Evolutionary conservation across 2,113 vertebrate genomes (phyloP).

Genomic region (Hydrolagus affinis): DNA sequence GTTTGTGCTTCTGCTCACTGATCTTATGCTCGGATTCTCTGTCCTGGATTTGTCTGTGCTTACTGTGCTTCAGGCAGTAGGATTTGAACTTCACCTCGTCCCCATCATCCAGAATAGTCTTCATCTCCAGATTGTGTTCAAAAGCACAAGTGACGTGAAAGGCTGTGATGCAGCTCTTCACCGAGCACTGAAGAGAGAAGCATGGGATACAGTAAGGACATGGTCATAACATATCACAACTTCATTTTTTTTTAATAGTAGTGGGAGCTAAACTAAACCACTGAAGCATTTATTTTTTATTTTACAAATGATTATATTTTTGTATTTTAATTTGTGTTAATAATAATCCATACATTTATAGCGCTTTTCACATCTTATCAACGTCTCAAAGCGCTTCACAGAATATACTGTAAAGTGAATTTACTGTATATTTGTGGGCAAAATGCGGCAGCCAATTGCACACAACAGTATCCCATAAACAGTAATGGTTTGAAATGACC

Average conservation of each 20-base stretch:
- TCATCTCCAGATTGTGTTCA: constrained; percentile 94
- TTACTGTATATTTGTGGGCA: no score
- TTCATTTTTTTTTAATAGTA: no score
- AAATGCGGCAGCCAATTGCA: no score
- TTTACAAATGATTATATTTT: no score
- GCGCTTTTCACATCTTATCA: no score
- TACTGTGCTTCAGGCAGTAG: constrained; percentile 91
- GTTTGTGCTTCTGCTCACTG: constrained; percentile 64
- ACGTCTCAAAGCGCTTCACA: no score
- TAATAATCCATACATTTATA: no score
- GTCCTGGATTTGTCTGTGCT: constrained; percentile 58
- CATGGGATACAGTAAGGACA: constrained; percentile 31
- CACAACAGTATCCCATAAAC: no score
- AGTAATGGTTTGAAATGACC: no score
- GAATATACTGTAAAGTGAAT: no score
- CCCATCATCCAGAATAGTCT: constrained; percentile 88
- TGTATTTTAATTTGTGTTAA: no score
- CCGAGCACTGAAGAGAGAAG: constrained; percentile 70
- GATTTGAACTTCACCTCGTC: constrained; percentile 97
- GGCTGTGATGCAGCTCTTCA: constrained; percentile 94
- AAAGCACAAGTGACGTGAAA: constrained; percentile 99
- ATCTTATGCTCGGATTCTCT: constrained; percentile 53
- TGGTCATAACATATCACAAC: not conserved
- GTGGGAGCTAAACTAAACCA: not conserved
- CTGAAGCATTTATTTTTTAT: no score